Evolutionary conservation across 2,113 vertebrate genomes (phyloP).

Genomic region (Vidua chalybeata): DNA sequence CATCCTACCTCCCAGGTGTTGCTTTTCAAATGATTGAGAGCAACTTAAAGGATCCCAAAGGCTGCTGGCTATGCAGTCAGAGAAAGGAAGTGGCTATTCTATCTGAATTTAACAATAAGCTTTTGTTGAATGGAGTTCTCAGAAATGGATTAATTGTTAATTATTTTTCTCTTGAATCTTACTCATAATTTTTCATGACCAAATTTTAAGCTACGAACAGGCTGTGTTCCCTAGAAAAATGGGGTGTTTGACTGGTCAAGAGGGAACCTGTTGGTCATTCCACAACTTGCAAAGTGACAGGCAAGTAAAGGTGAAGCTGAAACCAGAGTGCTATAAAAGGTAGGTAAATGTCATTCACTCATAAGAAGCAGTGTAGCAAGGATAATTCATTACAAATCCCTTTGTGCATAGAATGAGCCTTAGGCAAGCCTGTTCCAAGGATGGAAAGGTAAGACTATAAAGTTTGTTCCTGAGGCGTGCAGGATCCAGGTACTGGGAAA

Average conservation of each 20-base stretch:
- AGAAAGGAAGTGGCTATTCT: background rate
- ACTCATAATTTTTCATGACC: background rate
- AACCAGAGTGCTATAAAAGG: background rate
- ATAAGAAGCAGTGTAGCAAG: background rate
- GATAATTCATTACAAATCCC: background rate
- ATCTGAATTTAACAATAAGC: background rate
- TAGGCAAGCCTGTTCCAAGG: background rate
- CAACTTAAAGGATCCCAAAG: background rate
- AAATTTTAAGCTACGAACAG: background rate
- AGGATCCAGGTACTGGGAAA: background rate
- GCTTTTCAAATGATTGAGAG: background rate
- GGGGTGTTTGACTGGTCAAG: background rate
- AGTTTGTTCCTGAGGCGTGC: fast-evolving
- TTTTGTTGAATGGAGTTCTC: background rate
- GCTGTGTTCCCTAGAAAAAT: background rate
- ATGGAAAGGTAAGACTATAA: background rate
- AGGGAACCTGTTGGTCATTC: background rate
- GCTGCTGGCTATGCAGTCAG: background rate
- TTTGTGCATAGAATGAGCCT: background rate
- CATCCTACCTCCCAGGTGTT: background rate
- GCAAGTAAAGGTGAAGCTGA: background rate
- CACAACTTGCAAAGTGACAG: background rate
- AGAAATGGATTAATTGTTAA: background rate
- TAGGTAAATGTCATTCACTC: background rate
- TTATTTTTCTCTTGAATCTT: background rate